Base-by-base conservation (phyloP, 2,113 vertebrate genomes). In the Brevimyrus niger region DNA sequence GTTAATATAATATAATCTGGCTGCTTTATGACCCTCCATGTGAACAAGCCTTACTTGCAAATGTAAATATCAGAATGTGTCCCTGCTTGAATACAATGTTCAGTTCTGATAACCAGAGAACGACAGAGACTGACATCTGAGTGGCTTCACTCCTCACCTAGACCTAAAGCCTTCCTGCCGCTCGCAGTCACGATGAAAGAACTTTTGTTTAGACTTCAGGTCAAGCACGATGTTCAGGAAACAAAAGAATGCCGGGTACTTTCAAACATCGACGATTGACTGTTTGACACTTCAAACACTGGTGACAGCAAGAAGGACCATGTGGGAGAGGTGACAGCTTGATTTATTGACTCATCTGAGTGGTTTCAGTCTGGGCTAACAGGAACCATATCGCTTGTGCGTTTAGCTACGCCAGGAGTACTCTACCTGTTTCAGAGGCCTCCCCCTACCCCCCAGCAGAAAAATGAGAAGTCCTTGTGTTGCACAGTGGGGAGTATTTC, bases 291-390 rank as follows among this genome's bases (percentile, higher is more conserved):
- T 65, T 87, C 87, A 61, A 44, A 65, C 55, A 38, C 65, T 55
- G 11, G 58, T 90, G 85, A 87, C 38, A 73, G 85, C 89, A 87
- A 17, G 55, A 83, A 65, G 83, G 61, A 48, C 38, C 31, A 15
- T 53, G 82, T 42, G n/a, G n/a, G 44, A 65, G 58, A 35, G 53
- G 27, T 86, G 55, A 53, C 58, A 53, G 44, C 44, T 73, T 84
- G 88, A 89, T 58, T 89, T 89, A 95, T 93, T 94, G 94, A 94
- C 95, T 94, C 90, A 91, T 92, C 76, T 89, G 92, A 91, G 94
- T 93, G 93, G 92, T 13, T 38, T 11, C 73, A 38, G 94, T 93
- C 92, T 94, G 94, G 94, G 35, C 94, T 47, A 65, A 92, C 92
- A 89, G 93, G 91, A 93, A 94, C 92, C 47, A 55, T 23, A 17